Evolutionary conservation across 1,140 invertebrate genomes (phyloP).

Genomic region (Drosophila ananassae): DNA sequence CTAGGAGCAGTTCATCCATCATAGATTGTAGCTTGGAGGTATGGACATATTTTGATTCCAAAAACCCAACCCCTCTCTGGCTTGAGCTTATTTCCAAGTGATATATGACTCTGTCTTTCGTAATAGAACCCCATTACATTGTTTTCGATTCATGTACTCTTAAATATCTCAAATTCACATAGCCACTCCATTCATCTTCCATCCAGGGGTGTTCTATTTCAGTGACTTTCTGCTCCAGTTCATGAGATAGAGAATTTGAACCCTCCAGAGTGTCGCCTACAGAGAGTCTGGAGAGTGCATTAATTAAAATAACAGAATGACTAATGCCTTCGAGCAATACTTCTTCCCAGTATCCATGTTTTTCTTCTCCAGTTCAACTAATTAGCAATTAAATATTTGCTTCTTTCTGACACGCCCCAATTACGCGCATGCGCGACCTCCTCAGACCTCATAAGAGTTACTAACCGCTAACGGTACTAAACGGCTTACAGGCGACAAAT

Average conservation of each 20-base stretch:
- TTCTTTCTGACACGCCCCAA: constrained; percentile 58
- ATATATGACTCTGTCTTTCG: constrained; percentile 34
- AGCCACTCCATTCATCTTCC: constrained; percentile 2
- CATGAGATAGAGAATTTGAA: constrained; percentile 34
- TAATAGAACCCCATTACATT: constrained; percentile 30
- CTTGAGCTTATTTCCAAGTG: constrained; percentile 27
- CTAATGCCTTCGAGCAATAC: constrained; percentile 1
- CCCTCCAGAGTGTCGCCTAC: constrained; percentile 25
- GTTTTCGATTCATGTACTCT: constrained; percentile 36
- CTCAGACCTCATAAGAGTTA: constrained; percentile 8
- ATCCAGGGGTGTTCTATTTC: constrained; percentile 39
- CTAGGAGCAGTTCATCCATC: not conserved
- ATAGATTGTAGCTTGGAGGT: not conserved
- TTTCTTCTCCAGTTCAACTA: constrained; percentile 45
- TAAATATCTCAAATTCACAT: constrained; percentile 34
- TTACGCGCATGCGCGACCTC: constrained; percentile 55
- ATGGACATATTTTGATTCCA: constrained; percentile 1
- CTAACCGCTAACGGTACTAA: constrained; percentile 26
- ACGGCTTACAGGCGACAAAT: constrained; percentile 41
- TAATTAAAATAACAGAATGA: constrained; percentile 44
- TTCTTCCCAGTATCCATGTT: constrained; percentile 2
- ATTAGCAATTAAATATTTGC: constrained; percentile 67
- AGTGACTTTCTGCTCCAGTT: constrained; percentile 42
- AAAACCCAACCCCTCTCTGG: constrained; percentile 16
- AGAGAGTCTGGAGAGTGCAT: constrained; percentile 24